A percentile compares a stretch with the other conserved stretches of the same genome.
phyloP scores from a whole-genome alignment of 2,113 vertebrate species.

The Pardalotus punctatus region DNA sequence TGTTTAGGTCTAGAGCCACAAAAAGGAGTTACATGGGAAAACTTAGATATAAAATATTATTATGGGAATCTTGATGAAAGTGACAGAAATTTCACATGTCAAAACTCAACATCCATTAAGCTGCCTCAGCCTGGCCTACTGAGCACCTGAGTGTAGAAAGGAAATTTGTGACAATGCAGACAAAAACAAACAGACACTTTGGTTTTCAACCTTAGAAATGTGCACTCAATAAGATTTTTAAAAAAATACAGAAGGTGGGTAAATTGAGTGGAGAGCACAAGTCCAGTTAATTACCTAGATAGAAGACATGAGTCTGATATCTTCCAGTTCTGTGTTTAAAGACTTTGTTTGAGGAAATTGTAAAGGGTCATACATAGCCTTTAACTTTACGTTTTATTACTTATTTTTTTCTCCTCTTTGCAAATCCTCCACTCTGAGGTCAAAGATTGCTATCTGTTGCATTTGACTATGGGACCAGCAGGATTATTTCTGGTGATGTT shows the following conservation, averaged over 20 bases:
- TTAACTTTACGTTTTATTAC: not conserved
- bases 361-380: not conserved
- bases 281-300: not conserved
- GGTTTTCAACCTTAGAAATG: not conserved
- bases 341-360: not conserved
- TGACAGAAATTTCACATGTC: not conserved
- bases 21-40: not conserved
- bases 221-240: not conserved
- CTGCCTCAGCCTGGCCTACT: not conserved
- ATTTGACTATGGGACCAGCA: rapidly evolving
- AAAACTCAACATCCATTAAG: not conserved
- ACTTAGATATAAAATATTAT: not conserved
- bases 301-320: not conserved
- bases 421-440: not conserved
- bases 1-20: not conserved
- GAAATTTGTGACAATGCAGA: not conserved
- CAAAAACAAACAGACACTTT: not conserved
- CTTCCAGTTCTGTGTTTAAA: not conserved
- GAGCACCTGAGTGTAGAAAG: not conserved
- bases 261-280: not conserved
- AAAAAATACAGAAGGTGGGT: not conserved
- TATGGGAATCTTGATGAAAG: not conserved
- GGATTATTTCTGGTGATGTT: not conserved
- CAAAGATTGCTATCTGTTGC: not conserved
- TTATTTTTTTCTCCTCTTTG: not conserved